Evolutionary conservation across 1,140 invertebrate species (phyloP).

Genomic region (Macrobrachium nipponense): DNA sequence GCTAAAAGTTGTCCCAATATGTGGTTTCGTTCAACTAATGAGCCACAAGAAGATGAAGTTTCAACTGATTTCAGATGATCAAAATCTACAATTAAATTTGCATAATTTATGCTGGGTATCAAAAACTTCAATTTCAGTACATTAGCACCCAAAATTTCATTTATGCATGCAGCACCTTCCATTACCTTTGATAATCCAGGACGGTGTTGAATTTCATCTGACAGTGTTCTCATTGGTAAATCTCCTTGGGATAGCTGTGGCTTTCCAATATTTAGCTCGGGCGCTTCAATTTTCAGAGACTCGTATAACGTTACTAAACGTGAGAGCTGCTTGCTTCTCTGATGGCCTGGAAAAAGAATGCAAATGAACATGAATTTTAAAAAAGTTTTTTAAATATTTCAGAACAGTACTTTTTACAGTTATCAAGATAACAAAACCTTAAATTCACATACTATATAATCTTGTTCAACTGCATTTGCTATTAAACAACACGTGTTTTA

Average conservation of each 20-base stretch:
- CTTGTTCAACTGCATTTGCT: too few species aligned
- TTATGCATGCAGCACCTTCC: conserved; percentile 37
- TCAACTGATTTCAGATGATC: not conserved
- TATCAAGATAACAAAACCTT: too few species aligned
- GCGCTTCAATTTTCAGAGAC: conserved; percentile 24
- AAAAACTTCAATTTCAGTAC: conserved; percentile 38
- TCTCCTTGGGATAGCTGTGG: conserved; percentile 12
- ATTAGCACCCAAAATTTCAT: conserved; percentile 17
- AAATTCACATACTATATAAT: too few species aligned
- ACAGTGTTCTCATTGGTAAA: conserved; percentile 27
- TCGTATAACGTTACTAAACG: conserved; percentile 29
- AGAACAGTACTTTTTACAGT: too few species aligned
- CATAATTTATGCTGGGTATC: conserved; percentile 36
- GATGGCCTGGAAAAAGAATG: conserved; percentile 31
- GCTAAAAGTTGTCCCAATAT: conserved; percentile 10
- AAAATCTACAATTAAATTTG: conserved; percentile 33
- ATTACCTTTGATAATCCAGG: conserved; percentile 34
- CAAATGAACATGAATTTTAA: too few species aligned
- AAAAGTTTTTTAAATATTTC: too few species aligned
- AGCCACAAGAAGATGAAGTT: not conserved
- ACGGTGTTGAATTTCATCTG: conserved; percentile 31
- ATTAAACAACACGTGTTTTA: too few species aligned
- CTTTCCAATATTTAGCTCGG: conserved; percentile 10
- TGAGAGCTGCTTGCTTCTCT: conserved; percentile 46
- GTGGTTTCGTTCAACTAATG: not conserved